Conservation (phyloP, 23 tunicate species). For the Clavelina lepadiformis region DNA sequence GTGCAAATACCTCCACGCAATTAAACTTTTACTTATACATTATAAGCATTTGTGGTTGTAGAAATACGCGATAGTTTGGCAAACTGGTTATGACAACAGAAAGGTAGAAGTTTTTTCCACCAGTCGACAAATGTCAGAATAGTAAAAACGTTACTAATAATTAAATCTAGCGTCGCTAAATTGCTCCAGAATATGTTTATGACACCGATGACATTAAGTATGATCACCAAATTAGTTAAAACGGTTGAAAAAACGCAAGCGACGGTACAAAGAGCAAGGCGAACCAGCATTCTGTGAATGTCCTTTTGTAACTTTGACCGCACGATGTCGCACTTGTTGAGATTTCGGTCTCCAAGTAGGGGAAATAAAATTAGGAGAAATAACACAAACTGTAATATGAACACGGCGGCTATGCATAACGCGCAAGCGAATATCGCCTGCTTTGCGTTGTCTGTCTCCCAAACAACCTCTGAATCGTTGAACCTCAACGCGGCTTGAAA, state of each 20-base stretch:
- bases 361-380: slow-evolving; percentile 20
- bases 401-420: neutral
- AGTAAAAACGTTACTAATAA: slow-evolving; percentile 1
- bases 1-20: too few relatives aligned
- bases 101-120: slow-evolving; percentile 11
- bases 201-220: slow-evolving; percentile 6
- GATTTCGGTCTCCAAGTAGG: neutral
- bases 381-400: slow-evolving; percentile 7
- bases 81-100: too few relatives aligned
- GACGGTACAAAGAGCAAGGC: slow-evolving; percentile 14
- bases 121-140: slow-evolving; percentile 16
- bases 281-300: slow-evolving; percentile 1
- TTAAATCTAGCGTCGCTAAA: slow-evolving; percentile 6
- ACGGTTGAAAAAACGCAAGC: slow-evolving; percentile 23
- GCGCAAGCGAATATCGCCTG: neutral
- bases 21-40: too few relatives aligned
- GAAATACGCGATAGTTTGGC: too few relatives aligned
- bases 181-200: slow-evolving; percentile 24
- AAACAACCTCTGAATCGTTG: too few relatives aligned
- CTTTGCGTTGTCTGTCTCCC: too few relatives aligned
- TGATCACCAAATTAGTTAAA: slow-evolving; percentile 5
- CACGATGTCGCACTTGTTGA: neutral
- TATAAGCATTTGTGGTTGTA: too few relatives aligned
- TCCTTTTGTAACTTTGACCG: slow-evolving; percentile 4
- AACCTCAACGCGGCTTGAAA: too few relatives aligned